Evolutionary conservation across 2,113 vertebrate genomes (phyloP), one percentile per base, ranked within the genome.

Genomic region (Nothocercus nigrocapillus): DNA sequence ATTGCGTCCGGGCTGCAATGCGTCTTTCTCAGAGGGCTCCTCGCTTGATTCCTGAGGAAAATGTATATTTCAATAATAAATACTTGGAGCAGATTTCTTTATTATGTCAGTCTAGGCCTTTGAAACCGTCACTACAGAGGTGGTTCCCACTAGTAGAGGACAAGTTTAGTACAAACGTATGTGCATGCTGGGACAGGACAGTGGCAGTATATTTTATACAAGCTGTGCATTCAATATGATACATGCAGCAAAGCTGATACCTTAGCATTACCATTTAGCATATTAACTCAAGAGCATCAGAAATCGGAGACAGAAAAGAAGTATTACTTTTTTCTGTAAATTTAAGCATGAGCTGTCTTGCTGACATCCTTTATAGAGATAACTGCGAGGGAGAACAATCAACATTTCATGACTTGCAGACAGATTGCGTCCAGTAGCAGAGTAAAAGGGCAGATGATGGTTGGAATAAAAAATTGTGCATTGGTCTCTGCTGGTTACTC

Each of bases 11-110:
- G 97, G 97, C 95, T 99, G 99, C 25, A 99, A 97, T 73, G 99
- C 99, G 3, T 99, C 99, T 90, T 98, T 96, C 25, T 99, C 99
- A 5, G 97, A 98, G 70, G 99, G 99, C 76, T 99, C 98, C 0
- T 90, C 97, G 1, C 98, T 98, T 38, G 98, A 95, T 84, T 96
- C 97, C 98, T 98, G 87, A 58, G 36, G 49, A 89, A 74, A 97
- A 45, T 90, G 54, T 72, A 17, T 19, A 11, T 5, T 54, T 70
- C 32, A 62, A 8, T 9, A 82, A 49, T 13, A 69, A 27, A 42
- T 21, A 61, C 0, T 3, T 15, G 9, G 12, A 6, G 6, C 42
- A 70, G 15, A n/a, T 45, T 53, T 53, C 32, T 6, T 36, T 54
- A 47, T 28, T 53, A 5, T 51, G 15, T 44, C 51, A 34, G 3